A percentile compares a stretch with the other conserved stretches of the same genome.
Conservation (phyloP, 2,888 invertebrate genomes). For the Drosophila nr. medialis region DNA sequence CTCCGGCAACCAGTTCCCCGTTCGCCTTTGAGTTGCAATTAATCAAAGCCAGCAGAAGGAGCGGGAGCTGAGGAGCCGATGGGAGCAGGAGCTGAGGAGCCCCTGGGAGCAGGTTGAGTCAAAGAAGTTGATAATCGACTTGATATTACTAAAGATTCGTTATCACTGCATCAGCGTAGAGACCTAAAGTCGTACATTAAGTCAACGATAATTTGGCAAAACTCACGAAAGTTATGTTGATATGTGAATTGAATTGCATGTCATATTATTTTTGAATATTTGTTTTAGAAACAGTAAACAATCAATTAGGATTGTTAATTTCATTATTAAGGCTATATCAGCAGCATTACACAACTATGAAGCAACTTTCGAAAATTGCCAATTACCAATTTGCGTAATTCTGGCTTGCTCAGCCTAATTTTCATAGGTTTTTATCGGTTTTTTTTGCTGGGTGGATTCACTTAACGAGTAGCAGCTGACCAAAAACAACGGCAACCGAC, state of each 20-base stretch:
- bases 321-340: neutral
- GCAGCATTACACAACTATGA: conserved; percentile 1
- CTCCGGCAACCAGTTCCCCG: conserved; percentile 39
- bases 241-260: conserved; percentile 19
- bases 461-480: conserved; percentile 51
- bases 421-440: conserved; percentile 34
- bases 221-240: conserved; percentile 21
- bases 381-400: conserved; percentile 10
- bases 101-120: neutral
- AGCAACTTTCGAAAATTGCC: neutral
- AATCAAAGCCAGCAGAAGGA: conserved; percentile 57
- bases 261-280: neutral
- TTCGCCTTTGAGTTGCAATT: conserved; percentile 53
- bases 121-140: conserved; percentile 34
- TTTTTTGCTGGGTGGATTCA: conserved; percentile 9
- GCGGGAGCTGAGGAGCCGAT: neutral
- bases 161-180: conserved; percentile 37
- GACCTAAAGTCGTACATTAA: conserved; percentile 32
- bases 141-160: conserved; percentile 45
- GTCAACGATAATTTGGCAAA: conserved; percentile 36
- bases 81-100: conserved; percentile 1
- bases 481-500: conserved; percentile 48
- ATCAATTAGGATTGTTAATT: neutral
- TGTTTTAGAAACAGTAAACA: neutral
- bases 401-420: conserved; percentile 44